Percentiles rank a stretch among this genome's conserved stretches.
These are phyloP conservation scores for Paracentrotus lividus DNA, from an alignment of 53 echinoderm and acorn worm species.

Conservation along the genomic window DNA sequence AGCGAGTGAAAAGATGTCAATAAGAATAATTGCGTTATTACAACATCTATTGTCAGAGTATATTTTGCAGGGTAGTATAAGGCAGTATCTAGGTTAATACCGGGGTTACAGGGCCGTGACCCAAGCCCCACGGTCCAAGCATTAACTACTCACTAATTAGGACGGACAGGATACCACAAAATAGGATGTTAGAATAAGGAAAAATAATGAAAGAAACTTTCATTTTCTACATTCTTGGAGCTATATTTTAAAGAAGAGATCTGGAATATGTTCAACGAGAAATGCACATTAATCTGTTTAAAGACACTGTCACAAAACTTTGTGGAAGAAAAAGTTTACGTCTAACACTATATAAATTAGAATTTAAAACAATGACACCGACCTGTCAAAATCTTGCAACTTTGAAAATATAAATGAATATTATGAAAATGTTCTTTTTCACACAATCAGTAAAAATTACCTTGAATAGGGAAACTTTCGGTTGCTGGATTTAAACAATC, in stretches of 20 bases:
- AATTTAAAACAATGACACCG: too few relatives aligned
- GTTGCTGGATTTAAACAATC: too few relatives aligned
- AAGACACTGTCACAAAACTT: too few relatives aligned
- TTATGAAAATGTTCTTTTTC: too few relatives aligned
- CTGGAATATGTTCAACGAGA: not conserved
- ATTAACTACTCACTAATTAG: slow-evolving; percentile 61
- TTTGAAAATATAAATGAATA: too few relatives aligned
- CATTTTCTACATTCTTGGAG: not conserved
- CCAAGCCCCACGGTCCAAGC: slow-evolving; percentile 37
- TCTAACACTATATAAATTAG: too few relatives aligned
- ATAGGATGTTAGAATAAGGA: not conserved
- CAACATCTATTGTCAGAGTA: not conserved
- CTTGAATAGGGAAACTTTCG: too few relatives aligned
- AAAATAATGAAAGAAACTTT: not conserved
- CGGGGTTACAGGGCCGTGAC: slow-evolving; percentile 66
- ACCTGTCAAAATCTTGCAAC: too few relatives aligned
- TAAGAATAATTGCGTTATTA: slow-evolving; percentile 63
- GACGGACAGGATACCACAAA: slow-evolving; percentile 4
- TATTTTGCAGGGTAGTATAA: not conserved
- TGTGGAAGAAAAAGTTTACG: too few relatives aligned
- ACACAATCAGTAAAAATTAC: too few relatives aligned
- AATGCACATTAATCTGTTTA: too few relatives aligned
- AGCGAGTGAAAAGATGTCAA: slow-evolving; percentile 16
- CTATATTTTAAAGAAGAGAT: slow-evolving; percentile 9
- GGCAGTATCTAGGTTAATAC: slow-evolving; percentile 68